A percentile compares a stretch with the other conserved stretches of the same genome.
phyloP scores from a whole-genome alignment of 2,113 vertebrate species.

The Cynoglossus semilaevis region DNA sequence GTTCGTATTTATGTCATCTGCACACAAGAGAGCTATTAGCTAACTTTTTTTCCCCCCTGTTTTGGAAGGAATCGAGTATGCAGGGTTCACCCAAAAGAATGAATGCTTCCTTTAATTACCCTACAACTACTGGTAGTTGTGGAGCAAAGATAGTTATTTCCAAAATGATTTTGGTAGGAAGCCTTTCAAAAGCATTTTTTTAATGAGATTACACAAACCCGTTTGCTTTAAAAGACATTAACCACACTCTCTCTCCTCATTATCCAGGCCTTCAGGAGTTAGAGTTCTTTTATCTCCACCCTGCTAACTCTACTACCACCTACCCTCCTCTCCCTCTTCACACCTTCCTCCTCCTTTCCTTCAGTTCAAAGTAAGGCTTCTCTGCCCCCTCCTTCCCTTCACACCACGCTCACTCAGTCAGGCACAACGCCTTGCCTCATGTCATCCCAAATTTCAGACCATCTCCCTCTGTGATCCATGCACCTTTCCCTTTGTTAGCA shows the following conservation, averaged over 20 bases:
- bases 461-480: constrained; percentile 3
- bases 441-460: constrained; percentile 22
- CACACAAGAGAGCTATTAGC: too few relatives aligned
- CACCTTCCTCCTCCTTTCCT: not conserved
- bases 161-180: too few relatives aligned
- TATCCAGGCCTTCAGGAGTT: not conserved
- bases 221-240: too few relatives aligned
- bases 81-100: too few relatives aligned
- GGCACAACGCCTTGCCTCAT: not conserved
- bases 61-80: too few relatives aligned
- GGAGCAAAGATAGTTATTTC: too few relatives aligned
- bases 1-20: too few relatives aligned
- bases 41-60: too few relatives aligned
- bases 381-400: constrained; percentile 4
- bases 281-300: not conserved
- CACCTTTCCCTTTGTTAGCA: constrained; percentile 12
- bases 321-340: not conserved
- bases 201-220: too few relatives aligned
- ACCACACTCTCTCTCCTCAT: not conserved
- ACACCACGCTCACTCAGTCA: not conserved
- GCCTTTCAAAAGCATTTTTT: too few relatives aligned
- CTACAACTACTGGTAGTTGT: too few relatives aligned
- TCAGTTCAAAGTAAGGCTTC: constrained; percentile 9
- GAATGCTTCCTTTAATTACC: too few relatives aligned
- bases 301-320: not conserved